phyloP scores from a whole-genome alignment of 2,888 invertebrate genomes.

The Poecilobothrus nobilitatus region DNA sequence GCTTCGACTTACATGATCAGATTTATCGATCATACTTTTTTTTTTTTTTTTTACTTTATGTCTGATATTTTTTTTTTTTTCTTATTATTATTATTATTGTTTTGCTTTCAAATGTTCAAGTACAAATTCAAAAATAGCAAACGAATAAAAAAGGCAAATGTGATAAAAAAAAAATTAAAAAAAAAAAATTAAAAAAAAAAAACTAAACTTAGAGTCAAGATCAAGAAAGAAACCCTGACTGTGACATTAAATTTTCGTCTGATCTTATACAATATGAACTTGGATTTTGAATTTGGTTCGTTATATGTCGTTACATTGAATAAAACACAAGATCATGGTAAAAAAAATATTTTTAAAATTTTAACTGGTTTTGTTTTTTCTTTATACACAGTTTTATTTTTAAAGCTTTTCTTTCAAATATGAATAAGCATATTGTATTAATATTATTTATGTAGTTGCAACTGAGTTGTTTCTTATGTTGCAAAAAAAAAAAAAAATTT shows the following conservation, averaged over 20 bases:
- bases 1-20: conserved; percentile 3
- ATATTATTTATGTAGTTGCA: not conserved
- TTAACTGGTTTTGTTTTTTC: not conserved
- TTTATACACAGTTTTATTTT: not conserved
- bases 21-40: not conserved
- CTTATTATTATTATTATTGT: not conserved
- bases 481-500: not conserved
- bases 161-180: not conserved
- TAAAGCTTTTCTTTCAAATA: not conserved
- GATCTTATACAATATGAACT: conserved; percentile 1
- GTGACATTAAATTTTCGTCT: not conserved
- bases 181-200: not conserved
- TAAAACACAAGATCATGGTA: not conserved
- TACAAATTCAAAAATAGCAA: not conserved
- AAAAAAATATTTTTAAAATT: not conserved
- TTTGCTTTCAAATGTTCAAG: not conserved
- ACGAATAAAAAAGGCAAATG: not conserved
- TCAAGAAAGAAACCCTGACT: conserved; percentile 3
- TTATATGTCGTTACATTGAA: not conserved
- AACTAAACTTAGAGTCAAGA: not conserved
- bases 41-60: not conserved
- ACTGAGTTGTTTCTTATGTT: not conserved
- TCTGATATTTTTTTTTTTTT: not conserved
- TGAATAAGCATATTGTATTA: not conserved
- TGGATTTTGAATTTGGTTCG: not conserved